These are phyloP conservation scores for Percina caprodes DNA, from an alignment of 2,113 vertebrate genomes.

Conservation along the genomic window DNA sequence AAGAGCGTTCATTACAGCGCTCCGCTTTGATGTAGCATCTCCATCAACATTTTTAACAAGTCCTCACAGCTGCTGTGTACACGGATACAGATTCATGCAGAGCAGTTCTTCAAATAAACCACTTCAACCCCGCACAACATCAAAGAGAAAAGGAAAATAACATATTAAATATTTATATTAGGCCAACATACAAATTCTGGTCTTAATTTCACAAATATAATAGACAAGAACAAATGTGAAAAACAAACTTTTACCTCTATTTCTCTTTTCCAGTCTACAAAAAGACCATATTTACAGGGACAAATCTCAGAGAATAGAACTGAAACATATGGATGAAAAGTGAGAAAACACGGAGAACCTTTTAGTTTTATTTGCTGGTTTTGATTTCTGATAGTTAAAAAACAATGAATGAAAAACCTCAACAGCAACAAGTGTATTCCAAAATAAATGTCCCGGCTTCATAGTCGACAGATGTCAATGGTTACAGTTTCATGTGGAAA, in stretches of 20 bases:
- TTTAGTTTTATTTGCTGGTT: background rate
- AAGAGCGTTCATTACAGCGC: background rate
- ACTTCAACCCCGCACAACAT: too few species aligned
- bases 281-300: background rate
- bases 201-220: background rate
- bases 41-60: background rate
- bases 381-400: background rate
- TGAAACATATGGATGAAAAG: background rate
- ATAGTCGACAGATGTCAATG: background rate
- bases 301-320: background rate
- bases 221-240: background rate
- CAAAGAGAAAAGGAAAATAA: background rate
- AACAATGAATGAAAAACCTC: too few species aligned
- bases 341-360: background rate
- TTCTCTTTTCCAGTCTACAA: background rate
- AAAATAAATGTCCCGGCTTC: background rate
- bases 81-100: background rate
- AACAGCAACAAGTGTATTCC: background rate
- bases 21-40: background rate
- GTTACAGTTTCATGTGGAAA: background rate
- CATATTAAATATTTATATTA: background rate
- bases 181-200: too few species aligned
- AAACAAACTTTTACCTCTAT: too few species aligned
- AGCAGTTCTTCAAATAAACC: too few species aligned
- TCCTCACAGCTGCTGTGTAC: background rate